Evolutionary conservation across 2,888 invertebrate species (phyloP), one percentile per base, ranked within the genome.

Genomic region (Ectemnius continuus): DNA sequence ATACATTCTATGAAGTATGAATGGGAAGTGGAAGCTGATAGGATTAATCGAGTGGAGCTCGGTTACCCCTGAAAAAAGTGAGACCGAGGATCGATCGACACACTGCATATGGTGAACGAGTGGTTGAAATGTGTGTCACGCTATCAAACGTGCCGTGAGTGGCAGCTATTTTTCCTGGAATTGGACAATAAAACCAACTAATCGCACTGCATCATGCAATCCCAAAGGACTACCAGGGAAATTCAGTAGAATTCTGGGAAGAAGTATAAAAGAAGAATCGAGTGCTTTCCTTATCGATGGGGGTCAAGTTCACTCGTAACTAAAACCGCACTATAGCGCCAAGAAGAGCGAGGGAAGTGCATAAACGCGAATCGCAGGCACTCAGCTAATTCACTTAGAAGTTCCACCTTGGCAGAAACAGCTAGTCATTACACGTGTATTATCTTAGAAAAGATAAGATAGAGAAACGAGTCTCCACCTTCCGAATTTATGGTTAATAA

Each of bases 321-420:
- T 2, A 52, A 16, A 52, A 52, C 52, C 52, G 52, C 52, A 52
- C 1, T 14, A 4, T 14, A 52, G n/a, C 8, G 4, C 0, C 52
- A 13, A 13, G 14, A 36, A 52, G n/a, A n/a, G 4, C 16, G 52
- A 11, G 52, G 16, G 5, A 16, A 14, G 16, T 14, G 16, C n/a
- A 52, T 52, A 52, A 16, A 52, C 52, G 14, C 52, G 52, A 52
- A 11, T 52, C 52, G 14, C 16, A 16, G 16, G 14, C 14, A 16
- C 36, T 36, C 16, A 13, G 52, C 52, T 52, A 52, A 52, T 52
- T 52, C 52, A 52, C 52, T 52, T 52, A 52, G 16, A 52, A 52
- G 8, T 52, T 52, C 16, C 16, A 16, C 52, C 5, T 13, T 2
- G 52, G 16, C 1, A 14, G 52, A n/a, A 52, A 52, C 16, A 52